phyloP scores from a whole-genome alignment of 1,140 invertebrate genomes.

The Lepidurus apus region DNA sequence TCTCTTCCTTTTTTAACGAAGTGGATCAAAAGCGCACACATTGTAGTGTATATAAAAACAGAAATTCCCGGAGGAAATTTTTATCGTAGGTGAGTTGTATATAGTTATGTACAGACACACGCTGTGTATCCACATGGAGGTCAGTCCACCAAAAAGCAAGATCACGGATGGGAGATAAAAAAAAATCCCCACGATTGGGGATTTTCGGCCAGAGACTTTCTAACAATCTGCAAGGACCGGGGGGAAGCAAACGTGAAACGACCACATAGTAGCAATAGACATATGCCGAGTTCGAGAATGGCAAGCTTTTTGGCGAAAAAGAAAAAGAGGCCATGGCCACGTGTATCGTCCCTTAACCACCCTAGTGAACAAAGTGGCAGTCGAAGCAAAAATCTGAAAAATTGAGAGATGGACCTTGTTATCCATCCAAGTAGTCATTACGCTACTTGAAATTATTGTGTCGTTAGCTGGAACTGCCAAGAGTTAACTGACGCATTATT shows the following conservation, averaged over 20 bases:
- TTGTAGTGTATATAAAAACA: constrained; percentile 1
- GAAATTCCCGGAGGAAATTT: not conserved
- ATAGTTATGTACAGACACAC: not conserved
- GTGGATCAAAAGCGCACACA: constrained; percentile 14
- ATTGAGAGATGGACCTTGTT: not conserved
- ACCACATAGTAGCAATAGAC: not conserved
- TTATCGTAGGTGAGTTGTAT: not conserved
- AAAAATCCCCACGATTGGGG: not conserved
- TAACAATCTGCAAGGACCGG: too few species aligned
- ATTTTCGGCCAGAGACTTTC: too few species aligned
- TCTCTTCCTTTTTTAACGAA: not conserved
- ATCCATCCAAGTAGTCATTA: constrained; percentile 14
- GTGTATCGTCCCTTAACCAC: not conserved
- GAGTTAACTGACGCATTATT: not conserved
- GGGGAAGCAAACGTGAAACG: too few species aligned
- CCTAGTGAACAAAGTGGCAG: not conserved
- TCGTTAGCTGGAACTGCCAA: constrained; percentile 3
- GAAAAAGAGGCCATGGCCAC: not conserved
- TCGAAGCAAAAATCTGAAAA: not conserved
- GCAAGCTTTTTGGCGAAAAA: not conserved
- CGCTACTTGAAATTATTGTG: not conserved
- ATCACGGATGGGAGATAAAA: not conserved
- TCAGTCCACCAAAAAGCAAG: not conserved
- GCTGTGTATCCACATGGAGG: not conserved
- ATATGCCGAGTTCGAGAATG: not conserved